These are phyloP conservation scores for Dromas ardeola DNA, from an alignment of 2,113 vertebrate genomes.

Conservation along the genomic window DNA sequence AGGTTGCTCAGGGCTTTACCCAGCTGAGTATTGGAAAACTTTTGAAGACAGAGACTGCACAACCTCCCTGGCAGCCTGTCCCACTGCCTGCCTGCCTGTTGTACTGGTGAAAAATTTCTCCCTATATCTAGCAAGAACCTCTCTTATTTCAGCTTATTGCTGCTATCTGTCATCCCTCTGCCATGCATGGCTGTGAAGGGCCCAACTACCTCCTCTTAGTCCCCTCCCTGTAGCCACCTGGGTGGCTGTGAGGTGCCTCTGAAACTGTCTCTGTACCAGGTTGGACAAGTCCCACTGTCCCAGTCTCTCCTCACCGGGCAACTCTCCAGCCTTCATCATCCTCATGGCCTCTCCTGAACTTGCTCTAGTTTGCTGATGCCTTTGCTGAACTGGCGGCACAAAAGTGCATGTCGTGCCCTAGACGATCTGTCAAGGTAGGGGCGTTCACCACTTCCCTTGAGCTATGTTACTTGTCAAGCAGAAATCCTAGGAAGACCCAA, in stretches of 20 bases:
- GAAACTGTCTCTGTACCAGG: rapidly evolving
- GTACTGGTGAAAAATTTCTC: background rate
- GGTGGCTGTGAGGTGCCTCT: background rate
- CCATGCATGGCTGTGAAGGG: background rate
- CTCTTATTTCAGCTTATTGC: background rate
- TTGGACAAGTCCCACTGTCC: background rate
- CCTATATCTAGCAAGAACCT: background rate
- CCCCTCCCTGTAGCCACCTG: background rate
- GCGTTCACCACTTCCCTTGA: background rate
- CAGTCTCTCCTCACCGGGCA: background rate
- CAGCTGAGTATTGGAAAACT: background rate
- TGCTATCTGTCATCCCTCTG: background rate
- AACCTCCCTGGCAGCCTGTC: background rate
- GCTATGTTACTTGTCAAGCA: background rate
- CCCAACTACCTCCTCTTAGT: background rate
- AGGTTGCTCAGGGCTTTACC: background rate
- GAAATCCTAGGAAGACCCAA: background rate
- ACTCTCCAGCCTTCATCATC: rapidly evolving
- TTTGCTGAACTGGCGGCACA: background rate
- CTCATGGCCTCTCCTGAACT: background rate
- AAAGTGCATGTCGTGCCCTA: background rate
- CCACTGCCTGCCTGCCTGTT: background rate
- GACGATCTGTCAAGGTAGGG: background rate
- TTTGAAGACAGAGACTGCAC: background rate
- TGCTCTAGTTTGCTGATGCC: background rate